phyloP scores from a whole-genome alignment of 2,888 invertebrate species.

The Caenorhabditis becei region DNA sequence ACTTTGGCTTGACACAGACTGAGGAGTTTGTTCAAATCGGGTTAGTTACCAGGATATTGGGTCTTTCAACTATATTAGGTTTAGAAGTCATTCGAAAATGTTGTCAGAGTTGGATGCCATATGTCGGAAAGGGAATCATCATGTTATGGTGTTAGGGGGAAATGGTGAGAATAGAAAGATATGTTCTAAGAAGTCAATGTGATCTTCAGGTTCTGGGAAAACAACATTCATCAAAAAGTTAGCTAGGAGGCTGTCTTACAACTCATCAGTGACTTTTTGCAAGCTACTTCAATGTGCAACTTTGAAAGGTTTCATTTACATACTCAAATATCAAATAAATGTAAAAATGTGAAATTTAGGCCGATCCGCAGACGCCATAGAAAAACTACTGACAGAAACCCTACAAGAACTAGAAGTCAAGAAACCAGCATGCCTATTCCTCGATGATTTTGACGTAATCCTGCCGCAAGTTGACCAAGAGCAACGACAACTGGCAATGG shows the following conservation, averaged over 20 bases:
- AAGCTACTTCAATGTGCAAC: constrained; percentile 47
- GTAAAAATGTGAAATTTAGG: constrained; percentile 61
- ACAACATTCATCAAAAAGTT: constrained; percentile 63
- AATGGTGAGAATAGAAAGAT: constrained; percentile 14
- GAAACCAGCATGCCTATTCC: constrained; percentile 68
- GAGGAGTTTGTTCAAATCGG: constrained; percentile 58
- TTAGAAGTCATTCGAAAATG: constrained; percentile 55
- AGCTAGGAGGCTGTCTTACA: constrained; percentile 48
- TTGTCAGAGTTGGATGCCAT: constrained; percentile 32
- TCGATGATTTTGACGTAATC: constrained; percentile 75
- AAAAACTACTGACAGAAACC: constrained; percentile 62
- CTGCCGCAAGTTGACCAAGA: constrained; percentile 71
- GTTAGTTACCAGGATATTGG: constrained; percentile 14
- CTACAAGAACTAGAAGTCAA: constrained; percentile 59
- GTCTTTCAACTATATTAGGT: constrained; percentile 9
- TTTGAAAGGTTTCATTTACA: constrained; percentile 41
- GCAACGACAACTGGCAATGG: constrained; percentile 69
- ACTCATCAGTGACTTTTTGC: constrained; percentile 46
- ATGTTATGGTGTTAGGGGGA: constrained; percentile 30
- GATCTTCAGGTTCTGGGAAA: constrained; percentile 65
- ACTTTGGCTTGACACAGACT: constrained; percentile 32
- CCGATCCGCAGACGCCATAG: constrained; percentile 69
- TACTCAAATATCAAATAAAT: not conserved
- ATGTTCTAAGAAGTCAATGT: not conserved
- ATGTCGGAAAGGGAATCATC: constrained; percentile 27